phyloP scores from a whole-genome alignment of 2,797 vertebrate species.

The Pelobates cultripes region DNA sequence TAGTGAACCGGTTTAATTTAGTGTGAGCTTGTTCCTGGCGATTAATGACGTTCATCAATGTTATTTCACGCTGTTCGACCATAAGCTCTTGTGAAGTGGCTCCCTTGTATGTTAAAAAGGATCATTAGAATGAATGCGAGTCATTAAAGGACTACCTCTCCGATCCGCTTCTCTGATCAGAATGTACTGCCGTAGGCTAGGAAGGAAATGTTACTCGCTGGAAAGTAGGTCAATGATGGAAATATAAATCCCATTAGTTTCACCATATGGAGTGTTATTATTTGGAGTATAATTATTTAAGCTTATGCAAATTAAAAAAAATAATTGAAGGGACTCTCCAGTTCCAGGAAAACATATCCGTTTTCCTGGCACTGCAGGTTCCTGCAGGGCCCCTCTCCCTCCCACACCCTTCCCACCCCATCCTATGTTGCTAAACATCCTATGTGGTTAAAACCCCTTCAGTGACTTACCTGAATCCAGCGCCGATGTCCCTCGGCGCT shows the following conservation, averaged over 20 bases:
- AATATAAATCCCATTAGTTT: conserved; percentile 66
- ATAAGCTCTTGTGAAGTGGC: conserved; percentile 53
- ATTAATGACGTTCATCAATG: conserved; percentile 52
- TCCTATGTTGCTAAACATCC: no score
- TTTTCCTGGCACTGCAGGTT: no score
- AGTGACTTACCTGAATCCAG: no score
- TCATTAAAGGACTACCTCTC: conserved; percentile 61
- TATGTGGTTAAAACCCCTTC: no score
- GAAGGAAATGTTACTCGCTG: conserved; percentile 64
- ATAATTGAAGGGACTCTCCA: no score
- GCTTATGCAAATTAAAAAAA: conserved; percentile 42
- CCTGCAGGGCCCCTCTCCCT: no score
- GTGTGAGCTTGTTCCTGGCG: conserved; percentile 39
- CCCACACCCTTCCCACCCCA: no score
- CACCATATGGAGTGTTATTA: conserved; percentile 57
- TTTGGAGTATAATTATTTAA: conserved; percentile 52
- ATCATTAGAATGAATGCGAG: conserved; percentile 61
- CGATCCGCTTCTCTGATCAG: conserved; percentile 65
- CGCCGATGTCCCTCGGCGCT: no score
- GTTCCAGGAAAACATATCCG: no score
- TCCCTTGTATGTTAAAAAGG: conserved; percentile 54
- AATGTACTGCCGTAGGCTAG: conserved; percentile 65
- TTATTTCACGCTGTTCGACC: conserved; percentile 52
- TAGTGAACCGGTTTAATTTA: conserved; percentile 11
- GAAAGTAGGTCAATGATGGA: conserved; percentile 66